These are phyloP conservation scores for rat (Rattus norvegicus) DNA, from an alignment of 2,113 vertebrate genomes.

Conservation along the genomic window GRCr8 NC_086035.1:31986001-31986500, in stretches of 20 bases:
- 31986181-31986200: background rate
- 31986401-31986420: background rate
- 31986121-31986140: background rate
- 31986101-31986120: background rate
- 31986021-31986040: background rate
- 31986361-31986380: too few relatives aligned
- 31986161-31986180: background rate
- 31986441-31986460: background rate
- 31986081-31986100: background rate
- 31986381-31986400: background rate
- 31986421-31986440: background rate
- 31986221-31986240: too few relatives aligned
- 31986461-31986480: background rate
- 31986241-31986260: background rate
- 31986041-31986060: background rate
- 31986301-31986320: background rate
- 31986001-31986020: background rate
- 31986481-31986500: background rate
- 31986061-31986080: background rate
- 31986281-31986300: background rate
- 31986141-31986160: accelerated
- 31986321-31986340: too few relatives aligned
- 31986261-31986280: background rate
- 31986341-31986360: too few relatives aligned
- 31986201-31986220: background rate